Conservation (phyloP, 2,888 invertebrate genomes). For the Steinernema scapterisci region DNA sequence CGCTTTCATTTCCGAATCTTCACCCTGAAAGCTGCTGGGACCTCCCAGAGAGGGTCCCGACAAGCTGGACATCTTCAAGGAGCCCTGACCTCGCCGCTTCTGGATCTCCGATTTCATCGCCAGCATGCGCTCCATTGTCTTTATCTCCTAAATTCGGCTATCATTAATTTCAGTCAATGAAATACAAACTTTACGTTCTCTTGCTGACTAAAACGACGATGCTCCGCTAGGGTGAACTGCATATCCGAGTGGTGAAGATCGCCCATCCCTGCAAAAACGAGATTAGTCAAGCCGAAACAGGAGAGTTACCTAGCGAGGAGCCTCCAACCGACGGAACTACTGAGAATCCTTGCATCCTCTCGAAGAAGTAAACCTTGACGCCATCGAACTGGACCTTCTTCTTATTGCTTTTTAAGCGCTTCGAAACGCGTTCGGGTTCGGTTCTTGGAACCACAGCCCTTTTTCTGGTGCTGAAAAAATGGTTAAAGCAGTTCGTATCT, state of each 20-base stretch:
- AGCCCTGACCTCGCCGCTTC: too few relatives aligned
- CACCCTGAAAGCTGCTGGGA: too few relatives aligned
- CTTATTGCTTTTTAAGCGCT: background rate
- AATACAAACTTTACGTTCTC: background rate
- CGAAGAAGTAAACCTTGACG: slow-evolving; percentile 93
- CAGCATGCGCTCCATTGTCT: too few relatives aligned
- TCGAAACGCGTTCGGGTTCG: background rate
- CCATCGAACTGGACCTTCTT: slow-evolving; percentile 79
- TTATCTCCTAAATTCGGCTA: too few relatives aligned
- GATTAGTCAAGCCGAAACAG: too few relatives aligned
- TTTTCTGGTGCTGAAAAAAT: background rate
- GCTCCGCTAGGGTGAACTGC: slow-evolving; percentile 30
- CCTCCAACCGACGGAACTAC: slow-evolving; percentile 73
- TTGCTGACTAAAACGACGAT: background rate
- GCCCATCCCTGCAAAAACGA: slow-evolving; percentile 39
- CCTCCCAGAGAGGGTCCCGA: too few relatives aligned
- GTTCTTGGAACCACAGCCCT: background rate
- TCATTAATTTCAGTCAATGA: too few relatives aligned
- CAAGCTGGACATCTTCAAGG: too few relatives aligned
- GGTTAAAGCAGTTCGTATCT: too few relatives aligned
- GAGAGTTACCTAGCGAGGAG: slow-evolving; percentile 74
- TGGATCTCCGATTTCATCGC: too few relatives aligned
- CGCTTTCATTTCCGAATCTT: too few relatives aligned
- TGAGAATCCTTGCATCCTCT: slow-evolving; percentile 75
- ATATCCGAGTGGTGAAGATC: slow-evolving; percentile 22